Base-by-base conservation (phyloP, 2,797 vertebrate genomes). In the Chelon labrosus region DNA sequence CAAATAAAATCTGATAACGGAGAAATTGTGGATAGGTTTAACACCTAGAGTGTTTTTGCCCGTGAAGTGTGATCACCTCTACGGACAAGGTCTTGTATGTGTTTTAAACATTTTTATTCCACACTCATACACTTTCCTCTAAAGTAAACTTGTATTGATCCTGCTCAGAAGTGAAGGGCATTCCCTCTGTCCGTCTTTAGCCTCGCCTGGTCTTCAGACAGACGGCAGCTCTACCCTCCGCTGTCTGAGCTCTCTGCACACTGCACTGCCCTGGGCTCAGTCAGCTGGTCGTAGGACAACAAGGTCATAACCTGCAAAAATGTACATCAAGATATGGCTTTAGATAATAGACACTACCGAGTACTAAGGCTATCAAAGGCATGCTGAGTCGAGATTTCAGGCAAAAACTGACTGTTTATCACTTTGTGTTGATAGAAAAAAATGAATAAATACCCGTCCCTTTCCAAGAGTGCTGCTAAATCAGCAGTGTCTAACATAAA, bases 291-390 rank as follows among this genome's bases (percentile, higher is more conserved):
- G 20, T 95, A 96, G 55, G 95, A 97, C 62, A 96, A 65, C 12
- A 62, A 85, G 41, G 94, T 93, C 96, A 97, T 96, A 50, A 96
- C 88, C 96, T 97, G 84, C 5, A 39, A 73, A 57, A 42, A 84
- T 6, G 71, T 14, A 79, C 58, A 42, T 54, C 7, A 0, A 54
- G 71, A 75, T 47, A 37, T 62, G 70, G 37, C 72, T 83, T 80
- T 11, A 42, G 78, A 88, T 78, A 76, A 78, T 27, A 55, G 41
- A 73, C 52, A 73, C 59, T 11, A 13, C 20, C 22, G 0, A 71
- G 77, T 59, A 70, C 75, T 65, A 58, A 56, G 59, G 72, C 73
- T 47, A 69, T 77, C 67, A 69, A 41, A 77, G 68, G 73, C 70
- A 20, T 79, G 86, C 86, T 85, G 84, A 85, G 77, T 67, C 64